A percentile compares a stretch with the other conserved stretches of the same genome.
phyloP scores from a whole-genome alignment of 2,797 vertebrate genomes.

The Acestrorhynchus altus region DNA sequence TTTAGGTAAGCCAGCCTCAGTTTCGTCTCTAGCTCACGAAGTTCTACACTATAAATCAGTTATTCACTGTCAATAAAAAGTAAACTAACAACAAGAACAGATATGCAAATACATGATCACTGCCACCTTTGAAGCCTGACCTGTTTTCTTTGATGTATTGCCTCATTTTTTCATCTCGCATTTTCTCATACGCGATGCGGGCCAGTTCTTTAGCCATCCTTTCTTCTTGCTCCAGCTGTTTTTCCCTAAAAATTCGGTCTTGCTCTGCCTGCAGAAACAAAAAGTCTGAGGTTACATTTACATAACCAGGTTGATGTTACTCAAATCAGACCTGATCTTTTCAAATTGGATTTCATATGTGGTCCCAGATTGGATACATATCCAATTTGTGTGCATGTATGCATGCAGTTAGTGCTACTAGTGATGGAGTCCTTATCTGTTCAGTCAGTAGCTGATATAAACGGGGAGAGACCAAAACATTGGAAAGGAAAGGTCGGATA shows the following conservation, averaged over 20 bases:
- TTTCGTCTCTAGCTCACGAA: conserved; percentile 89
- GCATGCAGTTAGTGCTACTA: no score
- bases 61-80: neutral
- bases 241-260: conserved; percentile 67
- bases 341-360: no score
- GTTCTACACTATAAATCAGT: conserved; percentile 79
- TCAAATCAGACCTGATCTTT: no score
- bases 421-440: no score
- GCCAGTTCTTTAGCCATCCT: conserved; percentile 84
- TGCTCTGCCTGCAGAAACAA: conserved; percentile 78
- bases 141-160: conserved; percentile 90
- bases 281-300: no score
- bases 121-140: conserved; percentile 66
- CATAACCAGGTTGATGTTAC: no score
- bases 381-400: no score
- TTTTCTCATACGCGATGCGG: conserved; percentile 76
- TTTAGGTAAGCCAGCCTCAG: conserved; percentile 88
- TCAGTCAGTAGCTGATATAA: no score
- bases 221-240: conserved; percentile 84
- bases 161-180: conserved; percentile 87
- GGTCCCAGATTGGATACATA: no score
- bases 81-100: neutral
- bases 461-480: no score
- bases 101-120: neutral
- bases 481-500: no score